A percentile compares a stretch with the other conserved stretches of the same genome.
Conservation (phyloP, 2,797 vertebrate species). For the Esox masquinongy region DNA sequence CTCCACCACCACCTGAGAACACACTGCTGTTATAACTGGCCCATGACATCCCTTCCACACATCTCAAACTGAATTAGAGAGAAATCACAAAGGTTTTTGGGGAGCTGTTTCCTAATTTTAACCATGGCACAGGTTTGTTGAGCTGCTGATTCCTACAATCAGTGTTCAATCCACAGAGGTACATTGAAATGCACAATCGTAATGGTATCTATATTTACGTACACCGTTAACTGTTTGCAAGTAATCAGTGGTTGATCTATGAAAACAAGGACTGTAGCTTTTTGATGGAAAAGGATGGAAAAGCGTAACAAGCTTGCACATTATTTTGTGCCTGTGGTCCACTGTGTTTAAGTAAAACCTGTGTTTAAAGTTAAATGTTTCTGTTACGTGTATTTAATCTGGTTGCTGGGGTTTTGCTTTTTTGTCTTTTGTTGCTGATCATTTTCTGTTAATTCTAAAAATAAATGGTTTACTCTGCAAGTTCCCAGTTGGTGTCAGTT, state of each 20-base stretch:
- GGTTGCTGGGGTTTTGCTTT: neutral
- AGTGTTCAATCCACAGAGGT: constrained; percentile 26
- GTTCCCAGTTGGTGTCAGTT: constrained; percentile 33
- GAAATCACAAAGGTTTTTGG: constrained; percentile 26
- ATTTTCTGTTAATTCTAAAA: constrained; percentile 55
- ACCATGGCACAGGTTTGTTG: neutral
- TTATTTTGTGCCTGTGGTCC: neutral
- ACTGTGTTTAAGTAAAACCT: neutral
- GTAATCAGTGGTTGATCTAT: neutral
- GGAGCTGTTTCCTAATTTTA: constrained; percentile 19
- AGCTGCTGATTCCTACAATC: constrained; percentile 5
- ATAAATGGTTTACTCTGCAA: constrained; percentile 64
- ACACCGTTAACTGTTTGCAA: too few relatives aligned
- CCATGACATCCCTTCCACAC: constrained; percentile 15
- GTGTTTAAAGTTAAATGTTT: too few relatives aligned
- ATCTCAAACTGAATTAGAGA: neutral
- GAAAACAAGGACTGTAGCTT: neutral
- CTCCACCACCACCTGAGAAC: constrained; percentile 52
- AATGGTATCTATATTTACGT: too few relatives aligned
- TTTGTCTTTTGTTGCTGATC: constrained; percentile 38
- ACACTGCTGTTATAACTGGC: constrained; percentile 11
- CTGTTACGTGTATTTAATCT: neutral
- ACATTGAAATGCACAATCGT: constrained; percentile 29
- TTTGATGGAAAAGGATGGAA: neutral
- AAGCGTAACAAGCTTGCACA: too few relatives aligned